Conservation (phyloP, 2,113 vertebrate genomes). For the Pica pica region DNA sequence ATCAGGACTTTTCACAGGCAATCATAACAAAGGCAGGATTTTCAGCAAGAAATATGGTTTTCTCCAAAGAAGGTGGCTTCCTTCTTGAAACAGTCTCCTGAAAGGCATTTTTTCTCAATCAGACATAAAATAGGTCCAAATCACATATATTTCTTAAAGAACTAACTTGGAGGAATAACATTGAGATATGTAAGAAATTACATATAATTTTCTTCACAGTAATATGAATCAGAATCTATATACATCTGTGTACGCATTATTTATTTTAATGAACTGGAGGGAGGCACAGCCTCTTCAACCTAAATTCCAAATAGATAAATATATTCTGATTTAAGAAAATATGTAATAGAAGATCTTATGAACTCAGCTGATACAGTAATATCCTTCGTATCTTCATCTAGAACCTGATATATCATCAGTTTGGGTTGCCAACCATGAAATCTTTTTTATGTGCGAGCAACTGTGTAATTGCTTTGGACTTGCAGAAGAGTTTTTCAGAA, state of each 20-base stretch:
- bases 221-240: neutral
- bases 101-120: neutral
- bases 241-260: neutral
- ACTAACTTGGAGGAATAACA: neutral
- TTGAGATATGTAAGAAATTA: neutral
- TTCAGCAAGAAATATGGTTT: neutral
- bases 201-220: neutral
- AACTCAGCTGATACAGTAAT: neutral
- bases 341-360: neutral
- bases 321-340: neutral
- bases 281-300: neutral
- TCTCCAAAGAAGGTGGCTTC: neutral
- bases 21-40: neutral
- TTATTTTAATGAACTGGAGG: neutral
- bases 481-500: neutral
- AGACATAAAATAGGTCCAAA: neutral
- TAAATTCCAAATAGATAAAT: neutral
- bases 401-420: neutral
- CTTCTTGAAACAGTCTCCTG: neutral
- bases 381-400: neutral
- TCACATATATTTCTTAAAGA: neutral
- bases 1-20: neutral
- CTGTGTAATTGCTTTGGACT: neutral
- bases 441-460: fast-evolving
- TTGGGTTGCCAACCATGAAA: neutral